A percentile compares a stretch with the other conserved stretches of the same genome.
phyloP scores from a whole-genome alignment of 2,113 vertebrate genomes.

The Mus musculus region GRCm39 chr1:120997501-120998000 shows the following conservation, averaged over 20 bases:
- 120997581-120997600: background rate
- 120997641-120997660: background rate
- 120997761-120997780: background rate
- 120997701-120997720: background rate
- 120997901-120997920: background rate
- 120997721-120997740: background rate
- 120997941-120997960: slow-evolving; percentile 53
- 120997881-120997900: no score
- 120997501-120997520: slow-evolving; percentile 78
- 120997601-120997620: background rate
- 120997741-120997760: background rate
- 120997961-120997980: slow-evolving; percentile 55
- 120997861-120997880: background rate
- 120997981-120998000: slow-evolving; percentile 39
- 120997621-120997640: background rate
- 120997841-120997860: background rate
- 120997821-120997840: background rate
- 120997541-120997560: slow-evolving; percentile 80
- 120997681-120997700: background rate
- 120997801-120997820: background rate
- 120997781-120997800: background rate
- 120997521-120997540: slow-evolving; percentile 48
- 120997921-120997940: slow-evolving; percentile 63
- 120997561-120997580: slow-evolving; percentile 67
- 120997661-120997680: background rate